Base-by-base conservation (phyloP, 2,888 invertebrate genomes). In the Leptodirus hochenwartii region DNA sequence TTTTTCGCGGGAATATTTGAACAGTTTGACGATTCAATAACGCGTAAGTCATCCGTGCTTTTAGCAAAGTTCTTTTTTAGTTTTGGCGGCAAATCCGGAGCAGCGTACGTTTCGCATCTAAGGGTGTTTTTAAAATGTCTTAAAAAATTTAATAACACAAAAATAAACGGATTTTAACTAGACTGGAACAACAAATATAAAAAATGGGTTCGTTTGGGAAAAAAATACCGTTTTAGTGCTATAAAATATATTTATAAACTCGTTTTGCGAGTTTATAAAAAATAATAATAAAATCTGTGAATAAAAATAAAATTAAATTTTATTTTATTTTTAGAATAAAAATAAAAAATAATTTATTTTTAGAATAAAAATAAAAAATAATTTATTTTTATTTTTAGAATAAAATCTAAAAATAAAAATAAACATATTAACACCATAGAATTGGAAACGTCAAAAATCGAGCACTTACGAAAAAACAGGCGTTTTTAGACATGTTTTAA, bases 11-110 rank as follows among this genome's bases (percentile, higher is more conserved):
- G 32, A 55, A 49, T 3, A 54, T 56, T 0, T 71, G 70, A 58
- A 68, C 65, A 4, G 71, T 66, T 43, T 65, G n/a, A n/a, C n/a
- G n/a, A n/a, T n/a, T n/a, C n/a, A n/a, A 23, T 26, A 22, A 27
- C 16, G 29, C 34, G 31, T 30, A 38, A 25, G 30, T 39, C 34
- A 20, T 38, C 38, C 11, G 38, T 23, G 16, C 37, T 38, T 29
- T 37, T 38, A 9, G 33, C 37, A 6, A 37, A 15, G 13, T 37
- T 34, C 27, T 37, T 38, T 29, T 29, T 36, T n/a, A 15, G 27
- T 8, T 30, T 32, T n/a, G 27, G 17, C 9, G 29, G 28, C 23
- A 15, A 23, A 9, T 33, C 33, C 5, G 34, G 31, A 5, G 27
- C 30, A 4, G 29, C 17, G 12, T 25, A 32, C 1, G 37, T 37